Evolutionary conservation across 2,888 invertebrate species (phyloP), one percentile per base, ranked within the genome.

Genomic region (Eupithecia subfuscata): DNA sequence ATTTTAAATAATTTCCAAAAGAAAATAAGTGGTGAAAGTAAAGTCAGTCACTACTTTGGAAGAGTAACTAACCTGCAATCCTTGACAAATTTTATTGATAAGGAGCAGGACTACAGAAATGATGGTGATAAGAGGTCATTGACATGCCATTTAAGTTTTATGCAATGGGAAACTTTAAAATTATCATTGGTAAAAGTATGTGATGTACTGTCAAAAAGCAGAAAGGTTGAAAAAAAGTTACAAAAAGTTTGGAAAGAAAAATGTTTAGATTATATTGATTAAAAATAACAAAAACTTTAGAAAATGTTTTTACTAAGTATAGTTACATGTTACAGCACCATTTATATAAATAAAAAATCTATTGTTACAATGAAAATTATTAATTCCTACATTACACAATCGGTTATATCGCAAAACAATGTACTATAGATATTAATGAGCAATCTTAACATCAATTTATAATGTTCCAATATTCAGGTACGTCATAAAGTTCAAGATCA

Each of bases 81-180:
- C 18, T 82, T 95, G 64, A 84, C 87, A 73, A 70, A 84, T 30
- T 95, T 95, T 83, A 82, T 95, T 71, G 77, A 84, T 22, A 88
- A 81, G 71, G 95, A 95, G 84, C 93, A 94, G 79, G 77, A 71
- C 7, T 89, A 85, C 48, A 90, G 92, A 85, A 91, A 85, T 87
- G 84, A 88, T 76, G 80, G 84, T n/a, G 86, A 86, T 74, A 77
- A 80, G 2, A 80, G 84, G 68, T 90, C 94, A 25, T 81, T 94
- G 52, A 92, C 95, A 40, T 85, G 78, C 14, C 92, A 95, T 80
- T 86, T 96, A 56, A 95, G 95, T 79, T 95, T 95, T 73, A 93
- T 95, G 90, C 95, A 95, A 78, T 96, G 95, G 95, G 95, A 95
- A 82, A 89, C 94, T 69, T 84, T 96, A 18, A 95, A 91, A 85